Percentiles rank a stretch among this genome's conserved stretches.
phyloP scores from a whole-genome alignment of 2,113 vertebrate genomes.

The Elanus axillaris region DNA sequence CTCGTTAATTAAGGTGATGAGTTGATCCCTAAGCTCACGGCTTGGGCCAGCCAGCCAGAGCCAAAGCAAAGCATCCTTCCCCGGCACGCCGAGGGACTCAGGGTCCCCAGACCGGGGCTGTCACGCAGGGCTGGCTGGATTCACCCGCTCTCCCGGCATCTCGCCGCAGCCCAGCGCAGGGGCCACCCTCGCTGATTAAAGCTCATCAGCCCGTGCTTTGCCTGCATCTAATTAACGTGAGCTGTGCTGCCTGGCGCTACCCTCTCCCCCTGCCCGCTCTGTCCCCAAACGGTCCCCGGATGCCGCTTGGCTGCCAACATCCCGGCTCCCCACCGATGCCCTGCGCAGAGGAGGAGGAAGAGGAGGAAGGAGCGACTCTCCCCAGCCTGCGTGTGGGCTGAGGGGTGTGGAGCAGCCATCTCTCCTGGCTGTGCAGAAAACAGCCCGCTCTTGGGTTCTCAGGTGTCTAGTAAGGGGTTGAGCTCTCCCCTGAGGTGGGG shows the following conservation, averaged over 20 bases:
- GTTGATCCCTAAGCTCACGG: neutral
- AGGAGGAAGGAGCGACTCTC: neutral
- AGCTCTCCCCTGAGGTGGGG: accelerated
- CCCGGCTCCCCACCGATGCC: neutral
- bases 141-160: accelerated
- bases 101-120: accelerated
- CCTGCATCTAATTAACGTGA: neutral
- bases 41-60: neutral
- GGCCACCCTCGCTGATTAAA: neutral
- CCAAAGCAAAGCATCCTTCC: neutral
- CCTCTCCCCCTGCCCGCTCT: neutral
- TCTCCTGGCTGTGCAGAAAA: neutral
- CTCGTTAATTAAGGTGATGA: neutral
- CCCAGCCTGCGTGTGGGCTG: neutral
- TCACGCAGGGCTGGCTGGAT: neutral
- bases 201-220: neutral
- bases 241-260: neutral
- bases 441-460: neutral
- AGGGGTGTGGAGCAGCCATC: neutral
- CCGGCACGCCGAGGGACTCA: accelerated
- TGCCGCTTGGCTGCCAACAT: neutral
- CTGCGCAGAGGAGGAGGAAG: neutral
- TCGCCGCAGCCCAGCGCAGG: accelerated
- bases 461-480: neutral
- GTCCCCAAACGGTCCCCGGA: neutral